Evolutionary conservation across 2,797 vertebrate genomes (phyloP), one percentile per base, ranked within the genome.

Genomic region (Pangasius djambal): DNA sequence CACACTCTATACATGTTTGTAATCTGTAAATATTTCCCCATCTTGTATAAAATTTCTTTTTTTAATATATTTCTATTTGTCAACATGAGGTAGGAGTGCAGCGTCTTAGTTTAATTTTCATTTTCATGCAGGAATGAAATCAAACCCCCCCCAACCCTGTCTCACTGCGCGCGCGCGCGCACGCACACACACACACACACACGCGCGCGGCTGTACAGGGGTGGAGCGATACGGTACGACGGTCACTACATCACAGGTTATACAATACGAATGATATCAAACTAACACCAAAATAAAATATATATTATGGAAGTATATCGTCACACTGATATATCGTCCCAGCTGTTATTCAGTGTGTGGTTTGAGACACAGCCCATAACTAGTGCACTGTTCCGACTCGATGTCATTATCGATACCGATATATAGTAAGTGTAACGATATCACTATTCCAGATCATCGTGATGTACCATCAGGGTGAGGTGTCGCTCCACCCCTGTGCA

Each of bases 51-150:
- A 83, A 83, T 10, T 65, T 15, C 0, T 40, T 83, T 16, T 28
- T 59, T 6, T 25, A n/a, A 31, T 34, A 83, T 65, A 67, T 31
- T 83, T 83, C 2, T 31, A n/a, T 65, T 83, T 28, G 1, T 83
- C 16, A 83, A 50, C 82, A 65, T 83, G 82, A 83, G 82, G 82
- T 83, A 83, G 82, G 61, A 50, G 25, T 83, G 61, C 40, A 83
- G 61, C 15, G 1, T 44, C 25, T 16, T 57, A 4, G 57, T 34
- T 28, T 13, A 4, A 25, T 12, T 34, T 63, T 67, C 82, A 25
- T 12, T 34, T 63, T 67, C 82, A 83, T 83, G 82, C 82, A 83
- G 6, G 37, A 50, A 40, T 48, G 40, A 83, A 65, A 44, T 9
- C 57, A 37, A 34, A 16, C 50, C 77, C 15, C 15, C 12, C n/a